phyloP scores from a whole-genome alignment of 2,888 invertebrate species.

The Patella depressa region DNA sequence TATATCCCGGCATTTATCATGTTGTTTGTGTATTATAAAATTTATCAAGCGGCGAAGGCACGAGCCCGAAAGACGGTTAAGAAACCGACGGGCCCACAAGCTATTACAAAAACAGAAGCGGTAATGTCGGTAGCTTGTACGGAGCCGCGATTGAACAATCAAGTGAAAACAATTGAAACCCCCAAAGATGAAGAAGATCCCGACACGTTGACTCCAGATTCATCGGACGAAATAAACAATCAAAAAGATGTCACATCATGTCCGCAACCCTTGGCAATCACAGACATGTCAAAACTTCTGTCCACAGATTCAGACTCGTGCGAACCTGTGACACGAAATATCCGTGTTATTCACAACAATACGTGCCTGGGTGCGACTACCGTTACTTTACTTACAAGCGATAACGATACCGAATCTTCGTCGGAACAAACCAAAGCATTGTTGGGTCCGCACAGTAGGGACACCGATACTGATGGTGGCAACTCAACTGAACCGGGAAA shows the following conservation, averaged over 20 bases:
- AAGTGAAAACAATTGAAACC: slow-evolving; percentile 21
- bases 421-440: slow-evolving; percentile 37
- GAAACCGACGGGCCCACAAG: slow-evolving; percentile 26
- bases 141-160: not conserved
- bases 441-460: slow-evolving; percentile 18
- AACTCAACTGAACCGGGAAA: slow-evolving; percentile 28
- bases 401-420: slow-evolving; percentile 42
- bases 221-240: slow-evolving; percentile 25
- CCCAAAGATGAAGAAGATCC: slow-evolving; percentile 42
- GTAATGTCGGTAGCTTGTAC: not conserved
- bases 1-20: slow-evolving; percentile 99
- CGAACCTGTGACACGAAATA: slow-evolving; percentile 11
- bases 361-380: slow-evolving; percentile 18
- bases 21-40: slow-evolving; percentile 99
- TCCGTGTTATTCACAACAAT: slow-evolving; percentile 22
- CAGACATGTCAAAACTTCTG: slow-evolving; percentile 48
- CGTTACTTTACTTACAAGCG: slow-evolving; percentile 29
- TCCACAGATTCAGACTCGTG: slow-evolving; percentile 50
- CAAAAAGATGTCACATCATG: slow-evolving; percentile 11
- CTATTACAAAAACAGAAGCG: slow-evolving; percentile 26
- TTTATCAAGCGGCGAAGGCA: slow-evolving; percentile 96
- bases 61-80: slow-evolving; percentile 80
- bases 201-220: slow-evolving; percentile 17
- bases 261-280: slow-evolving; percentile 23
- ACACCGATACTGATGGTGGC: slow-evolving; percentile 17